Percentiles rank a stretch among this genome's conserved stretches.
phyloP scores from a whole-genome alignment of 2,888 invertebrate genomes.

The Panzeria rudis region DNA sequence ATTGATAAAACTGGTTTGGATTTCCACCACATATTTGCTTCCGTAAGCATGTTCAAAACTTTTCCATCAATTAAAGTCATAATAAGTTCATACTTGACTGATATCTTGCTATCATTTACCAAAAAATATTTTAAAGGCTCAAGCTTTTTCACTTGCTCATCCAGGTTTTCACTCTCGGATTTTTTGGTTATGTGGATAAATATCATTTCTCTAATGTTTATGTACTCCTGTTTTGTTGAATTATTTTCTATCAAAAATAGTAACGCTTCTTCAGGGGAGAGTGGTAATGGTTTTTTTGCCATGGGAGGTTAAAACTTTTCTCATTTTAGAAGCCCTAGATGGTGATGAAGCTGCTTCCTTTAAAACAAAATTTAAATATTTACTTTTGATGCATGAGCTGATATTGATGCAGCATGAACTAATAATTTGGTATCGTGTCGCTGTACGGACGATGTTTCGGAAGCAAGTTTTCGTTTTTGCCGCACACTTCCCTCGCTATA shows the following conservation, averaged over 20 bases:
- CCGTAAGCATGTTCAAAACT: background rate
- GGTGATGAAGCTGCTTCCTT: too few relatives aligned
- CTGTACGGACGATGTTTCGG: background rate
- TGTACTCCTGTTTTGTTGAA: background rate
- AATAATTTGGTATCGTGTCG: slow-evolving; percentile 2
- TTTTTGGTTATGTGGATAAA: slow-evolving; percentile 6
- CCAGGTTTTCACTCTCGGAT: background rate
- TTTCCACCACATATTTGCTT: too few relatives aligned
- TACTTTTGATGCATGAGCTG: background rate
- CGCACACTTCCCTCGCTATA: too few relatives aligned
- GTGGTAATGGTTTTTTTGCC: slow-evolving; percentile 4
- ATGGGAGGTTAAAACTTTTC: background rate
- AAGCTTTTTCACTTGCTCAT: too few relatives aligned
- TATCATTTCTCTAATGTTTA: background rate
- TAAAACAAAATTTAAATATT: background rate
- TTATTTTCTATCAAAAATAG: background rate
- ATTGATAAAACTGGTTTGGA: too few relatives aligned
- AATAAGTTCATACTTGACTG: too few relatives aligned
- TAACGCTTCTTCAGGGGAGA: too few relatives aligned
- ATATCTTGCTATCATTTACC: too few relatives aligned
- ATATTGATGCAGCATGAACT: slow-evolving; percentile 1
- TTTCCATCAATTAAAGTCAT: too few relatives aligned
- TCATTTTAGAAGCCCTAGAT: background rate
- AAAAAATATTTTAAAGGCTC: too few relatives aligned
- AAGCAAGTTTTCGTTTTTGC: too few relatives aligned